Evolutionary conservation across 2,113 vertebrate genomes (phyloP), one percentile per base, ranked within the genome.

Genomic region (Lethenteron camtschaticum): DNA sequence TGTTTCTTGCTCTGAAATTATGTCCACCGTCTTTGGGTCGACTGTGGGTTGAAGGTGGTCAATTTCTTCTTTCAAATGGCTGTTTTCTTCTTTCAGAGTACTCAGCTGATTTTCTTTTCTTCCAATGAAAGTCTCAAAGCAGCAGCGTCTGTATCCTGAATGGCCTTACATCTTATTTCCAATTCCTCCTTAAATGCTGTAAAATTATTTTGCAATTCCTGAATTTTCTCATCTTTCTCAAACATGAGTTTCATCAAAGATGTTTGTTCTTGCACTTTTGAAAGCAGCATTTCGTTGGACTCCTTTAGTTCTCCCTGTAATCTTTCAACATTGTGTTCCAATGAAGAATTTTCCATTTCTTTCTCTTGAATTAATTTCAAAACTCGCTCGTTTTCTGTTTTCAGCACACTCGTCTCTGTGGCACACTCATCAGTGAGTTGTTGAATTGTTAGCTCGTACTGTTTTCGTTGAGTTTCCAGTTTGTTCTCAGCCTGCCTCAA

Each of bases 11-110:
- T 96, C 92, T 7, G 85, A 84, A 69, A 89, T 81, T 68, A 88
- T 83, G 71, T 87, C 90, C 12, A 87, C 78, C 2, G 88, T 82
- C 77, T 83, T 85, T 2, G 87, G 86, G 69, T 92, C 90, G 10
- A 85, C 76, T 60, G 77, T 72, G 20, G 78, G 73, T 0, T 71
- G 75, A 1, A 95, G 71, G 1, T 87, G 81, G 58, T 97, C 92
- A 0, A 95, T 84, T 76, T 99, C 88, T 77, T 99, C 92, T 70
- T 92, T 89, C 68, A 99, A 78, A 72, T 99, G 94, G 73, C 85
- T 97, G 75, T 91, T 95, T 76, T 96, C 87, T 75, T 99, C 94
- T 72, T 96, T 99, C 91, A 97, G 96, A 10, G 77, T 76, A 1
- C 86, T 85, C 69, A 97, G 80, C 71, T 78, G 85, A 74, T 77